Evolutionary conservation across 2,113 vertebrate species (phyloP), one percentile per base, ranked within the genome.

Genomic region (Hemiscyllium ocellatum): DNA sequence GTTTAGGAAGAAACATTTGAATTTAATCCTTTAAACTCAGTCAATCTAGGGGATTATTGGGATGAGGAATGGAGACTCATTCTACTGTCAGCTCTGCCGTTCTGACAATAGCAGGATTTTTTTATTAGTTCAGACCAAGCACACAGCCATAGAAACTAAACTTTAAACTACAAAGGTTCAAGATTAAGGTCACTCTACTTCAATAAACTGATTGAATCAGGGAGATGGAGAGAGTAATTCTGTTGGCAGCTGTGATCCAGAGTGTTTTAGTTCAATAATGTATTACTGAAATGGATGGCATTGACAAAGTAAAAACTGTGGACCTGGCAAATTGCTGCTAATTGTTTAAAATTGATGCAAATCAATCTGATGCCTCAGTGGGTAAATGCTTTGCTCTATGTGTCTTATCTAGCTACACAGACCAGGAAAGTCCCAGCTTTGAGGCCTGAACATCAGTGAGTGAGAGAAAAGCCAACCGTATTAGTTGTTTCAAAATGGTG

Each of bases 171-270:
- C 52, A 13, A 65, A 33, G 33, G 87, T 91, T 91, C 87, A 91
- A 61, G 52, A 91, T 91, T 91, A 91, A 91, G 87, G 87, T 61
- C 87, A 65, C 29, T 56, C 12, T 91, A 33, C 87, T 91, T 61
- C 87, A 91, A 91, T 91, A 91, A 65, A 91, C 87, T 91, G 87
- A 91, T 91, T 61, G 56, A 61, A 91, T 61, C 52, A 65, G 29
- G 29, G 56, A 91, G 52, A 56, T 91, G 52, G 52, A 91, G 56
- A 61, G 15, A 91, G 52, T n/a, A 61, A 91, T 91, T 91, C 87
- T 91, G 87, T n/a, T 91, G 87, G 87, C 87, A 91, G 52, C 87
- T 91, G 87, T 91, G 87, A 61, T 91, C 29, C 26, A 65, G 50
- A 91, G 29, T 61, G 56, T 61, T 91, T 91, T 65, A 65, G 26